These are phyloP conservation scores for Sinohyriopsis cumingii DNA, from an alignment of 2,888 invertebrate species.

Conservation along the genomic window DNA sequence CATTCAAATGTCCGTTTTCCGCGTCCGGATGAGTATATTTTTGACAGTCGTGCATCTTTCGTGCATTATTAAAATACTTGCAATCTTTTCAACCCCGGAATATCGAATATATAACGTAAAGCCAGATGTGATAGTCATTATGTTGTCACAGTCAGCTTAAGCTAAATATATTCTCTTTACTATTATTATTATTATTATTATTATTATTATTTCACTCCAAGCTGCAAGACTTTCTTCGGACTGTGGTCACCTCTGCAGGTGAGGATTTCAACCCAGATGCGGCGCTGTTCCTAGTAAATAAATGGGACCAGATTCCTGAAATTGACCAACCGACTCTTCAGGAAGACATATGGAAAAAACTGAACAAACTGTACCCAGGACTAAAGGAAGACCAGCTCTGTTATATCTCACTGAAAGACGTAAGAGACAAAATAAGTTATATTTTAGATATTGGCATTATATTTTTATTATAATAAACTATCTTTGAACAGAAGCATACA, in stretches of 20 bases:
- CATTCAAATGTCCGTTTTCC: no score
- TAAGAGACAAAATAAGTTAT: slow-evolving; percentile 9
- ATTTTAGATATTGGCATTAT: background rate
- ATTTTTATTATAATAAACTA: background rate
- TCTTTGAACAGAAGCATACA: no score
- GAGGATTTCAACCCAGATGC: slow-evolving; percentile 61
- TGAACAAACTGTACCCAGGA: slow-evolving; percentile 47
- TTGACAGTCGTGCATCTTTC: no score
- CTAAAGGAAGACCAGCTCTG: slow-evolving; percentile 49
- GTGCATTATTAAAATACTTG: no score
- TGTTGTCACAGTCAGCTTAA: no score
- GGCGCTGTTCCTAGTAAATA: slow-evolving; percentile 64
- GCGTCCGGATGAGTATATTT: no score
- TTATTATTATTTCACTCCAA: slow-evolving; percentile 11
- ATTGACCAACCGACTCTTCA: slow-evolving; percentile 49
- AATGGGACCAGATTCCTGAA: slow-evolving; percentile 59
- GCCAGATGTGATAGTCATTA: no score
- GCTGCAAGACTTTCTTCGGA: slow-evolving; percentile 54
- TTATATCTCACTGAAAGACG: slow-evolving; percentile 52
- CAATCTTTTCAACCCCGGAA: no score
- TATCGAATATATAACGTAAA: no score
- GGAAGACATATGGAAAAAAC: slow-evolving; percentile 41
- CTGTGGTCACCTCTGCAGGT: slow-evolving; percentile 39
- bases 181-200: background rate
- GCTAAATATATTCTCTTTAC: background rate